Base-by-base conservation (phyloP, 2,888 invertebrate species). In the Tenodera sinensis region DNA sequence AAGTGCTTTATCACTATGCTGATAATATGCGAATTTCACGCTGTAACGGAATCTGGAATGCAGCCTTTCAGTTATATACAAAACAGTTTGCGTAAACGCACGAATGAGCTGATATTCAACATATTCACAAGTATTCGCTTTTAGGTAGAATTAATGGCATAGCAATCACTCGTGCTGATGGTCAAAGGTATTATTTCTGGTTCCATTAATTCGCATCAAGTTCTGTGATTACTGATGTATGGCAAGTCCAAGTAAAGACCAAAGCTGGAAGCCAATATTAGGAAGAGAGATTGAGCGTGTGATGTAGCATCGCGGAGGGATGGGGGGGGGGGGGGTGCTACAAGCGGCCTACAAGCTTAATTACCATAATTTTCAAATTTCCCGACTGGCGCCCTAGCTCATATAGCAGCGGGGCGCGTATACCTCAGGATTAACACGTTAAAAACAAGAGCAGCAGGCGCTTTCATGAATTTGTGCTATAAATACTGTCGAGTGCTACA, bases 301-400 rank as follows among this genome's bases (percentile, higher is more conserved):
- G 54, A 54, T 54, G 54, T 20, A 54, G 54, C 15, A 14, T 20
- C 54, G 54, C 54, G 54, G 54, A 20, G 4, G 54, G 8, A 34
- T 34, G 54, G 9, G 42, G 4, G 54, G 9, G 42, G 4, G 54
- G 20, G 54, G 54, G 54, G 4, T 20, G 54, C 54, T 71, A 71
- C 54, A 71, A 71, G 54, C 54, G 25, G 54, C 54, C 54, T 83
- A 87, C 87, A 85, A 54, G 47, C 30, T n/a, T 83, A 87, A 27
- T 83, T 87, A 87, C 34, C 82, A 82, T 83, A 83, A 83, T 42
- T 87, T 87, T 87, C n/a, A 87, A 34, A 83, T 83, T 83, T 34
- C 34, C 82, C 27, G 20, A 71, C 54, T 71, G 8, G 54, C 54
- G 54, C 54, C 54, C 54, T 71, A 71, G 54, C 54, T 27, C 20